Evolutionary conservation across 2,113 vertebrate genomes (phyloP), one percentile per base, ranked within the genome.

Genomic region (Scopus umbretta): DNA sequence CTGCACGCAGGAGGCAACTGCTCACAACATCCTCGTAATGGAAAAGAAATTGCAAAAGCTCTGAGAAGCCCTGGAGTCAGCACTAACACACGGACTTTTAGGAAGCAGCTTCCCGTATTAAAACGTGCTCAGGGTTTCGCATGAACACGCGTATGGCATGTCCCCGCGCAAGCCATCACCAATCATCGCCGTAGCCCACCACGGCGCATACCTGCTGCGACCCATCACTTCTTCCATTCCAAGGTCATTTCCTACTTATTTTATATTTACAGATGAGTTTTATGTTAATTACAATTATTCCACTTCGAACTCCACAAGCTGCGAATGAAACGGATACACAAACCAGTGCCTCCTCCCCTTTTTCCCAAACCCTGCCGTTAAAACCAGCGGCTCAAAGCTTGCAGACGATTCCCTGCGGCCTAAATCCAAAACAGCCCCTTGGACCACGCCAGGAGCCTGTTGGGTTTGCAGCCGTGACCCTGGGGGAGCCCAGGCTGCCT

Each of bases 131-230:
- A 27, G 43, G 45, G 62, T 70, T 79, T 55, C 36, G 55, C 38
- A 25, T 1, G 13, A 45, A 11, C 6, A 3, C 1, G 2, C 4
- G 47, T 9, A 19, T 2, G 18, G 9, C n/a, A 11, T 16, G 29
- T 2, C 8, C 12, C 63, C 1, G 2, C 16, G n/a, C 30, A 70
- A 62, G 30, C 42, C 36, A 11, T 26, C 17, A 29, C 29, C 10
- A 8, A 43, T 3, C 45, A 3, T 0, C 21, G 45, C 26, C 1
- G 1, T 2, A 40, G 53, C 55, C 36, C 42, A 32, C 4, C 34
- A 6, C 11, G 6, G 20, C 2, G 0, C 6, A 0, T 13, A 14
- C 18, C 42, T 16, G 58, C 58, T 36, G 32, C 79, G 34, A 11
- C 47, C 43, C 58, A 43, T 16, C 73, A 1, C 16, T 59, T 18